Percentiles rank a stretch among this genome's conserved stretches.
phyloP scores from a whole-genome alignment of 2,113 vertebrate species.

The Vulpes ferrilata region DNA sequence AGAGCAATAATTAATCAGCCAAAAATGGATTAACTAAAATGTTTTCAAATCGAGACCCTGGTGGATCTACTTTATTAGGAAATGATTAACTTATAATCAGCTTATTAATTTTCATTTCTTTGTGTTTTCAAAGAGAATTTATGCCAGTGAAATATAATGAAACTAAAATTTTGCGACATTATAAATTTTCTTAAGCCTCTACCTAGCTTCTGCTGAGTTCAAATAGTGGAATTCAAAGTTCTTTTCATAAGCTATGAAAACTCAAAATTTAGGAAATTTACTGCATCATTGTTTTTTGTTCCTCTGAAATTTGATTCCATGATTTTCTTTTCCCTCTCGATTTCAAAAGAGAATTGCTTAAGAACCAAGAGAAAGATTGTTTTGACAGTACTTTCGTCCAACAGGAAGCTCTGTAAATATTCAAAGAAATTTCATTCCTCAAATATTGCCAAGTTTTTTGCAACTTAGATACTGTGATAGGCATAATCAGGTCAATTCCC shows the following conservation, averaged over 20 bases:
- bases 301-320: constrained; percentile 5
- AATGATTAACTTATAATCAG: constrained; percentile 41
- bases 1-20: background rate
- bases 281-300: constrained; percentile 19
- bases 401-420: constrained; percentile 65
- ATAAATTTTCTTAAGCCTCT: constrained; percentile 56
- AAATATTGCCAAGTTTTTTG: constrained; percentile 56
- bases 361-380: constrained; percentile 45
- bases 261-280: constrained; percentile 16
- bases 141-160: background rate
- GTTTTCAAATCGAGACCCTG: background rate
- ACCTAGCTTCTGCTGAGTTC: background rate
- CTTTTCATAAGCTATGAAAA: background rate
- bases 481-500: constrained; percentile 52
- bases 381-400: constrained; percentile 46
- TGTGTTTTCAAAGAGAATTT: background rate
- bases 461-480: constrained; percentile 30
- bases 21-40: constrained; percentile 55
- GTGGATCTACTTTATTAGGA: constrained; percentile 23
- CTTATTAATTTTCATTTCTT: constrained; percentile 51
- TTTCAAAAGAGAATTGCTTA: constrained; percentile 52
- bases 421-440: constrained; percentile 53
- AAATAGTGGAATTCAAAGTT: constrained; percentile 34
- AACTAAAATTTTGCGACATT: constrained; percentile 46
- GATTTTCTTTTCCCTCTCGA: constrained; percentile 39